Base-by-base conservation (phyloP, 2,113 vertebrate species). In the Castor canadensis region DNA sequence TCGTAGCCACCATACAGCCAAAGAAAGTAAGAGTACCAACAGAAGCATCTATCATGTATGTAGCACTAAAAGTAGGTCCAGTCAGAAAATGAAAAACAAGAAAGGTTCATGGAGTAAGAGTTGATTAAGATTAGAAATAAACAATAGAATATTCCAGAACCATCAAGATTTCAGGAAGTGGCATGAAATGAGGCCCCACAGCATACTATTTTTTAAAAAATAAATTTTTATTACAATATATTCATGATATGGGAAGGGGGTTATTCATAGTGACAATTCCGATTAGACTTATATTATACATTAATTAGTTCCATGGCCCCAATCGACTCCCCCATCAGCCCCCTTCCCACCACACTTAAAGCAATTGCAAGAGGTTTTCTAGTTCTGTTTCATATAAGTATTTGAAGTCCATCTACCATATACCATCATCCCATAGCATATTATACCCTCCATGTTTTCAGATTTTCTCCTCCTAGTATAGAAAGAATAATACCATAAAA, bases 341-440 rank as follows among this genome's bases (percentile, higher is more conserved):
- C n/a, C n/a, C n/a, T n/a, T n/a, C n/a, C n/a, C n/a, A n/a, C n/a
- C n/a, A n/a, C n/a, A n/a, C n/a, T n/a, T n/a, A n/a, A n/a, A n/a
- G n/a, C n/a, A n/a, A n/a, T n/a, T n/a, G n/a, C n/a, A n/a, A n/a
- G n/a, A n/a, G n/a, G n/a, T n/a, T n/a, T n/a, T n/a, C n/a, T n/a
- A n/a, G n/a, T n/a, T 26, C 24, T 60, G 58, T 60, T 26, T 60
- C 10, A 60, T 26, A 26, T 60, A 60, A 26, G 9, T 60, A 60
- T 60, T 12, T 26, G 22, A n/a, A n/a, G n/a, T n/a, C n/a, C n/a
- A n/a, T n/a, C n/a, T n/a, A n/a, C n/a, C n/a, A n/a, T n/a, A n/a
- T n/a, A n/a, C n/a, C n/a, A n/a, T n/a, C n/a, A n/a, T 2, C 6
- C 22, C 30, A 43, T 20, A 40, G 9, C 1, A 3, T 9, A 62